A percentile compares a stretch with the other conserved stretches of the same genome.
Conservation (phyloP, 2,113 vertebrate species). For the Cephalopterus ornatus region DNA sequence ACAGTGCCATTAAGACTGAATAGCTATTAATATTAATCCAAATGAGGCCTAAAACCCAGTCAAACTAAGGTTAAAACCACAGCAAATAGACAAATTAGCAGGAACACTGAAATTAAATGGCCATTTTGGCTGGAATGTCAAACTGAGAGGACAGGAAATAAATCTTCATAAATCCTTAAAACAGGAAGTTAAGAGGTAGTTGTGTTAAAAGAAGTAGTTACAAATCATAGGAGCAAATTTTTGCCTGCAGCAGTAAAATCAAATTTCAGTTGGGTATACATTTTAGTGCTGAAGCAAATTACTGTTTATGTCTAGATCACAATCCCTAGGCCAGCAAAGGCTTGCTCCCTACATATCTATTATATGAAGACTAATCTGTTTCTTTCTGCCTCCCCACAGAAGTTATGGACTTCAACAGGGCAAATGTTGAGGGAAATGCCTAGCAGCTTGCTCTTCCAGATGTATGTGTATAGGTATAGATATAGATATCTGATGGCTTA, state of each 20-base stretch:
- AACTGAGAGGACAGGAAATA: constrained; percentile 12
- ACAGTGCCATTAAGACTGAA: neutral
- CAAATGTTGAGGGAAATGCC: neutral
- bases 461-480: fast-evolving
- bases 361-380: neutral
- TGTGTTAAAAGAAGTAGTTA: neutral
- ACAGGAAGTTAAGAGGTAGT: constrained; percentile 5
- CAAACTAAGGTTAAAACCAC: constrained; percentile 42
- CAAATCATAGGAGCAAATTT: constrained; percentile 3
- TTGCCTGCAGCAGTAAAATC: constrained; percentile 46
- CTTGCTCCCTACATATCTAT: neutral
- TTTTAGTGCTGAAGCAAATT: constrained; percentile 31
- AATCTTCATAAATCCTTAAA: constrained; percentile 46
- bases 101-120: constrained; percentile 1
- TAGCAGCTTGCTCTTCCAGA: neutral
- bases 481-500: neutral
- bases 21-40: constrained; percentile 3
- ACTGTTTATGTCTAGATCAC: constrained; percentile 60
- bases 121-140: constrained; percentile 20
- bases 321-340: constrained; percentile 1
- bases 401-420: neutral
- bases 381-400: neutral
- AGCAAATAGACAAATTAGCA: constrained; percentile 18
- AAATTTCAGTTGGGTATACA: constrained; percentile 3
- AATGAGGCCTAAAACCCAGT: neutral